Evolutionary conservation across 2,888 invertebrate genomes (phyloP).

Genomic region (Xylophagus ater): DNA sequence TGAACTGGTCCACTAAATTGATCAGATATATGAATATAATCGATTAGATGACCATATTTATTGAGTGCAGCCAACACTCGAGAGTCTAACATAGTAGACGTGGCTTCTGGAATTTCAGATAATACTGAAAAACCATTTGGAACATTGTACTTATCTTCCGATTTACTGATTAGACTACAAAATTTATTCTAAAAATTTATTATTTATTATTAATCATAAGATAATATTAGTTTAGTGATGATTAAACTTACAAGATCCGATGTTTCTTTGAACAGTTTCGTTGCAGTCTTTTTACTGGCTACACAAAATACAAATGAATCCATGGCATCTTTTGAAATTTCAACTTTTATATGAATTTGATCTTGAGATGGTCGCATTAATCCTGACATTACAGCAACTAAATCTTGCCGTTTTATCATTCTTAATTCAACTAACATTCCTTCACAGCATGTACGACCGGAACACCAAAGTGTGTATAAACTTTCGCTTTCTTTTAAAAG

Average conservation of each 20-base stretch:
- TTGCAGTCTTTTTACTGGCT: constrained; percentile 78
- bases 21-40: constrained; percentile 96
- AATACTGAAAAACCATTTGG: constrained; percentile 63
- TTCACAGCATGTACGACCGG: constrained; percentile 88
- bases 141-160: constrained; percentile 69
- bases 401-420: constrained; percentile 90
- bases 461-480: constrained; percentile 90
- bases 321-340: constrained; percentile 80
- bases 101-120: constrained; percentile 85
- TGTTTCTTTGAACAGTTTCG: constrained; percentile 80
- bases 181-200: constrained; percentile 52
- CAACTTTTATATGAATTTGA: constrained; percentile 74
- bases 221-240: neutral
- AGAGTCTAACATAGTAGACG: constrained; percentile 72
- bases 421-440: constrained; percentile 94
- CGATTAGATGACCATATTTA: constrained; percentile 74
- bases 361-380: constrained; percentile 77
- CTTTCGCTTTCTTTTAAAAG: constrained; percentile 90
- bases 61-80: constrained; percentile 62
- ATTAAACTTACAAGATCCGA: constrained; percentile 64
- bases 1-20: constrained; percentile 86
- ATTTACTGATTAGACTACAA: constrained; percentile 66
- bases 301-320: constrained; percentile 89
- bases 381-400: constrained; percentile 75
- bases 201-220: neutral